Percentiles rank a stretch among this genome's conserved stretches.
Evolutionary conservation across 2,797 vertebrate genomes (phyloP).

Genomic region (Cygnus olor): DNA sequence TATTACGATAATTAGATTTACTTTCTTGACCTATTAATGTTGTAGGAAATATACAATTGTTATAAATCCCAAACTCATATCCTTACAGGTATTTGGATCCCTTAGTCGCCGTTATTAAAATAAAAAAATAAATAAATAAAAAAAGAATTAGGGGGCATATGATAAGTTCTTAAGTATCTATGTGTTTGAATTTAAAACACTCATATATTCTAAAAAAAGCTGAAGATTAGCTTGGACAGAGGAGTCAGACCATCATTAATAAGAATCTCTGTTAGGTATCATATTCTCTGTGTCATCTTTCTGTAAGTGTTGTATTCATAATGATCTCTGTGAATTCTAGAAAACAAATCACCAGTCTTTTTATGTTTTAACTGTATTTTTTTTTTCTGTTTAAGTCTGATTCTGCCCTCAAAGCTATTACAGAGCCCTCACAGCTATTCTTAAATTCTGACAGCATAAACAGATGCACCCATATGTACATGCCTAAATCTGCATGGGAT

Average conservation of each 20-base stretch:
- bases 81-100: neutral
- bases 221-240: conserved; percentile 10
- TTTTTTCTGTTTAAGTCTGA: conserved; percentile 12
- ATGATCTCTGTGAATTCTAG: neutral
- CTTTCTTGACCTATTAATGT: neutral
- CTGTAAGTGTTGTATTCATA: neutral
- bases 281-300: neutral
- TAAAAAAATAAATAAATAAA: neutral
- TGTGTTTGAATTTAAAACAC: neutral
- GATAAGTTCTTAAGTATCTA: neutral
- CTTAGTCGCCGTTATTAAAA: neutral
- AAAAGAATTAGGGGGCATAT: neutral
- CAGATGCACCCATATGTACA: neutral
- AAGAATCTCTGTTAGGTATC: neutral
- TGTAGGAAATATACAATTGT: neutral
- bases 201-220: neutral
- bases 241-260: neutral
- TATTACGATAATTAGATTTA: neutral
- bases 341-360: neutral
- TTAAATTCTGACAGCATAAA: neutral
- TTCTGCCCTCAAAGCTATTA: neutral
- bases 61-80: neutral
- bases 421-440: neutral
- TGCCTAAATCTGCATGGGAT: neutral
- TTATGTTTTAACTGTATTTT: neutral